Percentiles rank a stretch among this genome's conserved stretches.
These are phyloP conservation scores for Fregetta grallaria DNA, from an alignment of 2,113 vertebrate species.

Conservation along the genomic window DNA sequence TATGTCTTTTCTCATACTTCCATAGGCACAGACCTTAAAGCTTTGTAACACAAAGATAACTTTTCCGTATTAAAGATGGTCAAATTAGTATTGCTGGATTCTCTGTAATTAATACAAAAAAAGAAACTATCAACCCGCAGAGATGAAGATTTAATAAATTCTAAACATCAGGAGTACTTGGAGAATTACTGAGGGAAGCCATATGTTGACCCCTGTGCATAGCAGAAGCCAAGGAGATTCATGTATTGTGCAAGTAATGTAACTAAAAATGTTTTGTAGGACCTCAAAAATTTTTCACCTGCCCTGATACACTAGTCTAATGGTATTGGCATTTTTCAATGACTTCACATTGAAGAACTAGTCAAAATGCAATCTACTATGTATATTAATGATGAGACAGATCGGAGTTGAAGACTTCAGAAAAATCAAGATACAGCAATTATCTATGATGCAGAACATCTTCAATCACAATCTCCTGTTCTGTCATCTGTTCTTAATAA, in stretches of 20 bases:
- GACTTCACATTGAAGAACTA: neutral
- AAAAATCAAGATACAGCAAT: constrained; percentile 31
- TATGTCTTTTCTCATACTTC: neutral
- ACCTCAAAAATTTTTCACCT: neutral
- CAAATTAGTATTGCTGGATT: neutral
- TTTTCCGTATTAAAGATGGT: neutral
- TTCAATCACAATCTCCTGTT: constrained; percentile 68
- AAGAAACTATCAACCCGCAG: neutral
- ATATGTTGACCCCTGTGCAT: neutral
- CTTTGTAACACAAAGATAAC: neutral
- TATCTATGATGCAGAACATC: constrained; percentile 52
- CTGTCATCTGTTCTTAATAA: constrained; percentile 76
- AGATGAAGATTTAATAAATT: neutral
- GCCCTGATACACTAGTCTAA: neutral
- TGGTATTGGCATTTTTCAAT: neutral
- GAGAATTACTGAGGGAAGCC: neutral
- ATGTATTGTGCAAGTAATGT: neutral
- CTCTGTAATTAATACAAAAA: neutral
- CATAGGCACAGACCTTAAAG: fast-evolving
- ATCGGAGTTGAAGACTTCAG: constrained; percentile 23
- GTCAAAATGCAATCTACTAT: neutral
- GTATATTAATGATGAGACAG: constrained; percentile 28
- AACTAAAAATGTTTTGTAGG: neutral
- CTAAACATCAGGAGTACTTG: neutral
- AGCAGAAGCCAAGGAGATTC: neutral